A percentile compares a stretch with the other conserved stretches of the same genome.
phyloP scores from a whole-genome alignment of 2,797 vertebrate genomes.

The Gobionotothen gibberifrons region DNA sequence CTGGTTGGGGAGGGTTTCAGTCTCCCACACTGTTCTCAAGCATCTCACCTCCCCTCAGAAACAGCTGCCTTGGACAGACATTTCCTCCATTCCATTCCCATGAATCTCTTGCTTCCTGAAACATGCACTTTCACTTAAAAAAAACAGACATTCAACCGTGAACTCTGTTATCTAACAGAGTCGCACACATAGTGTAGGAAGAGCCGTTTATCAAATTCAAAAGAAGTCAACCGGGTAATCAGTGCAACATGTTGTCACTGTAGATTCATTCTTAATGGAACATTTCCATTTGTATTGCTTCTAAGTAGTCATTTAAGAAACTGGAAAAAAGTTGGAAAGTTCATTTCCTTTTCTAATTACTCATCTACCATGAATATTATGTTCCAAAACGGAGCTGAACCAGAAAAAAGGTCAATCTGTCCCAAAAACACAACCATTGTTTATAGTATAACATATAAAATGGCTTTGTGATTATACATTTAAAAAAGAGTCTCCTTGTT shows the following conservation, averaged over 20 bases:
- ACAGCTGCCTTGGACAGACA: constrained; percentile 51
- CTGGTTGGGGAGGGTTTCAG: constrained; percentile 21
- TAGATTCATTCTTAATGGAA: neutral
- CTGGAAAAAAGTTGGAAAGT: neutral
- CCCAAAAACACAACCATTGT: constrained; percentile 26
- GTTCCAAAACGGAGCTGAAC: constrained; percentile 3
- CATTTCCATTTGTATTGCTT: neutral
- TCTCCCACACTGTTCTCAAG: constrained; percentile 31
- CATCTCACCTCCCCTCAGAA: constrained; percentile 13
- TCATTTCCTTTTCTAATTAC: constrained; percentile 12
- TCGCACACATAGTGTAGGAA: neutral
- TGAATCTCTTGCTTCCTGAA: constrained; percentile 39
- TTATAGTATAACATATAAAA: constrained; percentile 12
- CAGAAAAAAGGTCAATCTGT: constrained; percentile 27
- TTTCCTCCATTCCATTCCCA: constrained; percentile 55
- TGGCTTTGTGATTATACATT: constrained; percentile 5
- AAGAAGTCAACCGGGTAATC: neutral
- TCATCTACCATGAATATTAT: constrained; percentile 23
- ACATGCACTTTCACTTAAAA: constrained; percentile 3
- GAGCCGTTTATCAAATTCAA: neutral
- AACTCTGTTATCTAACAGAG: constrained; percentile 9
- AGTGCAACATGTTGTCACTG: neutral
- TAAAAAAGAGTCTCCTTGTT: neutral
- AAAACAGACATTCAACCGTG: neutral
- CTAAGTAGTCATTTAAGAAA: neutral